Conservation (phyloP, 2,797 vertebrate genomes). For the Sebastes variabilis region DNA sequence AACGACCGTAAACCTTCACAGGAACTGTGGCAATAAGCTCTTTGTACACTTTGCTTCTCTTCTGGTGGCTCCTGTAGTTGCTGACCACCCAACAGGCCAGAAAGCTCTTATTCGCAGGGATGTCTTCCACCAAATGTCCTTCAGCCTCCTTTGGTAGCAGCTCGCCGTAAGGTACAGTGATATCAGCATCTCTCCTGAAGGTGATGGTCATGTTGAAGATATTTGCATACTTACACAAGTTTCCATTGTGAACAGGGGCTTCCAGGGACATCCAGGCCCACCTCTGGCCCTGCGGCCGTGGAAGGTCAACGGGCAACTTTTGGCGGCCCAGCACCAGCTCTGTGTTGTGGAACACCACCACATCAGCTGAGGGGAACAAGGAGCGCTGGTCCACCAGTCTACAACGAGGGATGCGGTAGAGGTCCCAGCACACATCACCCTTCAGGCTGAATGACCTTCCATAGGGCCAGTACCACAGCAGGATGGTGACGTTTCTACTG, state of each 20-base stretch:
- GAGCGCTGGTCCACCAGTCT: conserved; percentile 74
- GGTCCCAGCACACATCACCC: conserved; percentile 75
- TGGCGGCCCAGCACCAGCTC: conserved; percentile 66
- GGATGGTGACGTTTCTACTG: conserved; percentile 65
- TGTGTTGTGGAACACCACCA: conserved; percentile 90
- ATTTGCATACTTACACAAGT: conserved; percentile 62
- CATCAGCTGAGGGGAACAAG: conserved; percentile 72
- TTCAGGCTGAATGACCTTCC: conserved; percentile 50
- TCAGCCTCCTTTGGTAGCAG: conserved; percentile 65
- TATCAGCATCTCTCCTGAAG: conserved; percentile 88
- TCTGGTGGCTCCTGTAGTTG: conserved; percentile 82
- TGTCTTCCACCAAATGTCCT: background rate
- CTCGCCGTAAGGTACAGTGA: conserved; percentile 88
- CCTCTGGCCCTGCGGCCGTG: conserved; percentile 78
- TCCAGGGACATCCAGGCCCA: conserved; percentile 96
- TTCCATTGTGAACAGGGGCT: conserved; percentile 78
- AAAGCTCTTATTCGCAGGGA: conserved; percentile 76
- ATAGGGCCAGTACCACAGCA: conserved; percentile 93
- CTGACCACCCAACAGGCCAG: conserved; percentile 92
- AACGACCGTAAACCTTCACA: conserved; percentile 85
- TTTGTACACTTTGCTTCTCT: conserved; percentile 80
- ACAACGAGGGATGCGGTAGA: conserved; percentile 79
- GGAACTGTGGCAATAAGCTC: conserved; percentile 77
- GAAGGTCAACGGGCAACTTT: conserved; percentile 74
- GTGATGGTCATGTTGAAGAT: conserved; percentile 93